These are phyloP conservation scores for Pseudococcus viburni DNA, from an alignment of 2,888 invertebrate genomes.

Conservation along the genomic window DNA sequence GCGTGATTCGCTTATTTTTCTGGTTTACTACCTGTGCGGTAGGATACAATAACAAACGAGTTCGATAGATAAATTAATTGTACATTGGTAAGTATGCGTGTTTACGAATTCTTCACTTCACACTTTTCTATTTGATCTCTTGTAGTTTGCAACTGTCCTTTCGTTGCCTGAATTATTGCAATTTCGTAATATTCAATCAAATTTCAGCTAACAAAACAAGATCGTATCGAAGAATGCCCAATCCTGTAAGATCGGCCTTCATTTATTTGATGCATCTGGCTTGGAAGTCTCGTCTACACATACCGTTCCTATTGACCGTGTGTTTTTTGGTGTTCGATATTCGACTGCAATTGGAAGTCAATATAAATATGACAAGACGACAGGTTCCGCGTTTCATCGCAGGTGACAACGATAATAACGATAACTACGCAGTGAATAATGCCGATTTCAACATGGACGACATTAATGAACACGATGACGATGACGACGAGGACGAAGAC, in stretches of 20 bases:
- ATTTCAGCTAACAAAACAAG: neutral
- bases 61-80: neutral
- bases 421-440: neutral
- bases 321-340: conserved; percentile 59
- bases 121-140: neutral
- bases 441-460: conserved; percentile 6
- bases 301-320: conserved; percentile 59
- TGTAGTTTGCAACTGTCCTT: neutral
- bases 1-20: neutral
- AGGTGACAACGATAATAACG: conserved; percentile 33
- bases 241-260: conserved; percentile 48
- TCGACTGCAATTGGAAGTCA: conserved; percentile 58
- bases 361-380: conserved; percentile 56
- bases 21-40: neutral
- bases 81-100: neutral
- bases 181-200: neutral
- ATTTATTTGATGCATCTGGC: conserved; percentile 62
- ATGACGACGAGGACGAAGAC: conserved; percentile 28
- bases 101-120: neutral
- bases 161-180: too few species aligned
- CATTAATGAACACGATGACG: conserved; percentile 45
- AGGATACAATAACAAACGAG: neutral
- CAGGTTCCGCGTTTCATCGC: conserved; percentile 41
- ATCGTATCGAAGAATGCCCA: neutral
- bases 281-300: conserved; percentile 59